Conservation (phyloP, 64 coral and sea anemone genomes). For the Stichodactyla helianthus region DNA sequence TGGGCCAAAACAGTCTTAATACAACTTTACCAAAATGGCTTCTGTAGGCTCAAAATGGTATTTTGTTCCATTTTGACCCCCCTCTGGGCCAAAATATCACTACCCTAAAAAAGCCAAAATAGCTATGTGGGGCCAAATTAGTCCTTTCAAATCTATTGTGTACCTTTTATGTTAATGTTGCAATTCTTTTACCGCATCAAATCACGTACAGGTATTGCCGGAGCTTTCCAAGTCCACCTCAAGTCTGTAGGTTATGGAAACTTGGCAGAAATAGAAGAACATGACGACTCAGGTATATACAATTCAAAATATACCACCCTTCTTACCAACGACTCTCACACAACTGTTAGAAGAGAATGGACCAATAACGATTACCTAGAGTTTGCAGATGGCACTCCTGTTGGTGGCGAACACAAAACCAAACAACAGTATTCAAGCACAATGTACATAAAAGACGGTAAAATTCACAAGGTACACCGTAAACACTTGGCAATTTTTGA, state of each 20-base stretch:
- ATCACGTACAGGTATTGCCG: constrained; percentile 83
- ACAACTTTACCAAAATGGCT: too few species aligned
- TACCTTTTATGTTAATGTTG: too few species aligned
- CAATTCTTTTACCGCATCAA: too few species aligned
- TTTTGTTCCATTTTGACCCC: too few species aligned
- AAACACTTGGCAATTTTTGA: constrained; percentile 23
- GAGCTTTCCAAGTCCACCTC: constrained; percentile 64
- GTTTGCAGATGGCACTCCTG: constrained; percentile 62
- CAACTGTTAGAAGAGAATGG: constrained; percentile 54
- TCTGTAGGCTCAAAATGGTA: too few species aligned
- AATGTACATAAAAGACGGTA: constrained; percentile 42
- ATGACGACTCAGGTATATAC: constrained; percentile 86
- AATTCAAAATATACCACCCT: constrained; percentile 48
- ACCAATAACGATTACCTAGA: constrained; percentile 62
- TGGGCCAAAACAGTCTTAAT: too few species aligned
- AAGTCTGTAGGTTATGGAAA: not conserved
- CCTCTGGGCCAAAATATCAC: too few species aligned
- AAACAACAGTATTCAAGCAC: constrained; percentile 21
- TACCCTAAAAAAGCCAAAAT: too few species aligned
- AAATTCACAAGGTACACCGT: constrained; percentile 20
- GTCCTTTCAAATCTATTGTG: too few species aligned
- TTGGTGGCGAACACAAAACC: constrained; percentile 49
- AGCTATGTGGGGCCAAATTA: too few species aligned
- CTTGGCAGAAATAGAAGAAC: constrained; percentile 40
- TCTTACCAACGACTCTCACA: constrained; percentile 42